Base-by-base conservation (phyloP, 1,140 invertebrate genomes). In the Melipona quadrifasciata region DNA sequence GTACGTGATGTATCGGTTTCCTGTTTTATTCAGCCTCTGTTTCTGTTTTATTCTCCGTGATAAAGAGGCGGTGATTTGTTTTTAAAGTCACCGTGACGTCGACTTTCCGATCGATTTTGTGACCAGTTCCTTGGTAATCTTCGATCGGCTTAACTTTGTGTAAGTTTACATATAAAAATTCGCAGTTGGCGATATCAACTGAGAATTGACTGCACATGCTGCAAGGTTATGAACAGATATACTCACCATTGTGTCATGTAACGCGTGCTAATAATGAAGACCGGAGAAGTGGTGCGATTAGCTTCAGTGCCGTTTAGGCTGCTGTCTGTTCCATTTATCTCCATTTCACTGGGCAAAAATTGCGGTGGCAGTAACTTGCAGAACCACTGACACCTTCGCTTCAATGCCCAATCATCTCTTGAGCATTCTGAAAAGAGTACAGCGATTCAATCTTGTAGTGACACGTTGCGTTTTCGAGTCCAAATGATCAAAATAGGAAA, bases 241-340 rank as follows among this genome's bases (percentile, higher is more conserved):
- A 94, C 96, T 95, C 90, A 96, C 96, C 96, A 97, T 93, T 96
- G 96, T 67, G 95, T 96, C 84, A 97, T 97, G 92, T 96, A 97
- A 84, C 96, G 96, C 21, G 95, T 95, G 84, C 96, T 96, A 84
- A 97, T 97, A 57, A 96, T 95, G 91, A 95, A 97, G 86, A 97
- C 96, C 27, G 96, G 95, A 64, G 96, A 96, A 19, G 89, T 82
- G 39, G 95, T 96, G 80, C 95, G 94, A 93, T 96, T 96, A 53
- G 82, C 71, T 71, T 94, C 93, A 70, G 92, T 93, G 89, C 89
- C 91, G 57, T 93, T 93, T 76, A 93, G 89, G 91, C 92, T 90
- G 73, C 85, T 89, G 57, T 94, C 91, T 16, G 93, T 94, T 21
- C 87, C 90, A 90, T 93, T 94, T 83, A 86, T 74, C 89, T 94